Percentiles rank a stretch among this genome's conserved stretches.
Conservation (phyloP, 1,140 invertebrate genomes). For the Lasaia peninsularis region DNA sequence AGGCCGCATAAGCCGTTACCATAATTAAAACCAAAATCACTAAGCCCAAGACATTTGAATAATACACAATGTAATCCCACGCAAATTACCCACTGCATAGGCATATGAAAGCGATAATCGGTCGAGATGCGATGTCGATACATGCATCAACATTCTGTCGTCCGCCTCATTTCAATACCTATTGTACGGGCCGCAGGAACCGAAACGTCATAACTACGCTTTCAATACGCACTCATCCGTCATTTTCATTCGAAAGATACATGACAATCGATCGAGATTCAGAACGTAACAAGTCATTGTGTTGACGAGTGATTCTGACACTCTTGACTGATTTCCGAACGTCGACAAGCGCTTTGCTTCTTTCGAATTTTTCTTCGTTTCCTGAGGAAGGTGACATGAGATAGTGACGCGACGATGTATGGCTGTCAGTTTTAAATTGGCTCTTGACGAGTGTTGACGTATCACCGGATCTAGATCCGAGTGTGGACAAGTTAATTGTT, state of each 20-base stretch:
- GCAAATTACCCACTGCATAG: constrained; percentile 58
- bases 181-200: constrained; percentile 40
- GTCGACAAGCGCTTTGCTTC: constrained; percentile 42
- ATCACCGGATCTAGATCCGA: constrained; percentile 56
- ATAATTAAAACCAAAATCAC: constrained; percentile 8
- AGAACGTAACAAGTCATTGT: constrained; percentile 45
- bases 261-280: constrained; percentile 59
- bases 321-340: constrained; percentile 46
- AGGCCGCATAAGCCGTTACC: not conserved
- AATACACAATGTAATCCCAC: constrained; percentile 62
- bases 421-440: constrained; percentile 59
- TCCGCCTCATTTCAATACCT: constrained; percentile 65
- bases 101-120: constrained; percentile 61
- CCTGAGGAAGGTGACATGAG: constrained; percentile 47
- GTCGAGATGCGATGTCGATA: constrained; percentile 55
- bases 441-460: constrained; percentile 61
- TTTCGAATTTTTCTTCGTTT: constrained; percentile 45
- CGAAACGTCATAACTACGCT: constrained; percentile 49
- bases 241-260: constrained; percentile 52
- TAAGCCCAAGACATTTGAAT: constrained; percentile 37
- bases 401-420: constrained; percentile 58
- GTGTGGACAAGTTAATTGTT: constrained; percentile 66
- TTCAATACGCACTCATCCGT: constrained; percentile 52
- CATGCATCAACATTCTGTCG: constrained; percentile 50
- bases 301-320: constrained; percentile 55